These are phyloP conservation scores for Erythrocercus mccallii DNA, from an alignment of 2,113 vertebrate species.

Conservation along the genomic window DNA sequence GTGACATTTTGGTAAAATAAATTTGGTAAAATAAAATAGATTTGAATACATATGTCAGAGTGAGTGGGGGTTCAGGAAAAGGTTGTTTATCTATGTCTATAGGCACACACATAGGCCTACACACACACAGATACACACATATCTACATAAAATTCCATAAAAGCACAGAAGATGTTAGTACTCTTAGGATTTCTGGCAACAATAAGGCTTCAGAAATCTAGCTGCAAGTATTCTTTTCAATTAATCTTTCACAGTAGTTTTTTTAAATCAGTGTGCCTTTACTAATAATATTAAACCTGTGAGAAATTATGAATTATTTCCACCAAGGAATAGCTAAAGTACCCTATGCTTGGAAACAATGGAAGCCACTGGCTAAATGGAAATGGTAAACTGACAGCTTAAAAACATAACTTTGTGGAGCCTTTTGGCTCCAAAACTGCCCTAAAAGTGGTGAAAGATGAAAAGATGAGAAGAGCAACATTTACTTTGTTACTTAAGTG, in stretches of 20 bases:
- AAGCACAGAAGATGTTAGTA: accelerated
- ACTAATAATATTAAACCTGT: not conserved
- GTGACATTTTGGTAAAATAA: not conserved
- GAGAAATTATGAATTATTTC: not conserved
- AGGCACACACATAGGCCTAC: not conserved
- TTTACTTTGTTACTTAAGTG: not conserved
- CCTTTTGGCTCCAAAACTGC: not conserved
- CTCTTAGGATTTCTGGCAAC: not conserved
- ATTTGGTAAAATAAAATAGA: slow-evolving; percentile 1
- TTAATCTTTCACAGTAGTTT: not conserved
- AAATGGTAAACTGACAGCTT: not conserved
- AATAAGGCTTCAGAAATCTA: not conserved
- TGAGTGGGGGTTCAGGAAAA: not conserved
- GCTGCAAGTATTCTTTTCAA: not conserved
- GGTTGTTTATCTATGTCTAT: not conserved
- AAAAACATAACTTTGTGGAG: not conserved
- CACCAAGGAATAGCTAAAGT: not conserved
- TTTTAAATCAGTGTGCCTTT: not conserved
- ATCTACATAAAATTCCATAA: not conserved
- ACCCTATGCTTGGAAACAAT: not conserved
- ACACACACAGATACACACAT: accelerated
- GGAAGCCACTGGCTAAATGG: not conserved
- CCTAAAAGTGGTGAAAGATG: accelerated
- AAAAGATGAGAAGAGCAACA: not conserved
- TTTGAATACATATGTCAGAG: not conserved